Evolutionary conservation across 2,888 invertebrate genomes (phyloP), one percentile per base, ranked within the genome.

Genomic region (Oscheius sp.): DNA sequence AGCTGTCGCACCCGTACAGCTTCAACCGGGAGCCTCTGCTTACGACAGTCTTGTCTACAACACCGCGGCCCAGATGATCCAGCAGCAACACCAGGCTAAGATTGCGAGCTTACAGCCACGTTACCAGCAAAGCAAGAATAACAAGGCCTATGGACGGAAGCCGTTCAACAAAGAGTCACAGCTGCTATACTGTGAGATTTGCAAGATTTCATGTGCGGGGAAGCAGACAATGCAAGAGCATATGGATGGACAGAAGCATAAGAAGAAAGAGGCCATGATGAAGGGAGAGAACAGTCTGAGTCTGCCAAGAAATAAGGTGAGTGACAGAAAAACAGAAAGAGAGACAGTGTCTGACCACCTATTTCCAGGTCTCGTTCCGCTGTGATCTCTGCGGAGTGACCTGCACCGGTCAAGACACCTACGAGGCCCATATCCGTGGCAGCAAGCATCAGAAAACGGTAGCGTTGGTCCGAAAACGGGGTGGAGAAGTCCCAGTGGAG

Each of bases 351-450:
- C 7, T 65, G 10, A 48, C 29, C 53, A 33, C 51, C 13, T 21
- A 33, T 11, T 10, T 66, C 32, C 59, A 88, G 76, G 93, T 92
- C 90, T 93, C 94, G 33, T 91, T 96, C 87, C 93, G 96, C 82
- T 99, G 99, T 91, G 97, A 98, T 90, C 92, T 99, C 77, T 99
- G 99, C 89, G 96, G 97, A 91, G 96, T 99, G 10, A 96, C 96
- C 11, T 99, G 98, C 91, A 98, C 98, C 11, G 98, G 98, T 73
- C 94, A 95, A 73, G 99, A 99, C 92, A 97, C 98, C 0, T 99
- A 98, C 91, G 96, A 96, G 55, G 82, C 88, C 7, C 98, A 99
- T 91, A 95, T 99, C 85, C 93, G 96, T 76, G 99, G 99, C 78
- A 94, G 96, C 83, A 98, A 98, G 91, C 99, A 99, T 92, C 96